Evolutionary conservation across 1,140 invertebrate species (phyloP).

Genomic region (Heliconius eleuchia): DNA sequence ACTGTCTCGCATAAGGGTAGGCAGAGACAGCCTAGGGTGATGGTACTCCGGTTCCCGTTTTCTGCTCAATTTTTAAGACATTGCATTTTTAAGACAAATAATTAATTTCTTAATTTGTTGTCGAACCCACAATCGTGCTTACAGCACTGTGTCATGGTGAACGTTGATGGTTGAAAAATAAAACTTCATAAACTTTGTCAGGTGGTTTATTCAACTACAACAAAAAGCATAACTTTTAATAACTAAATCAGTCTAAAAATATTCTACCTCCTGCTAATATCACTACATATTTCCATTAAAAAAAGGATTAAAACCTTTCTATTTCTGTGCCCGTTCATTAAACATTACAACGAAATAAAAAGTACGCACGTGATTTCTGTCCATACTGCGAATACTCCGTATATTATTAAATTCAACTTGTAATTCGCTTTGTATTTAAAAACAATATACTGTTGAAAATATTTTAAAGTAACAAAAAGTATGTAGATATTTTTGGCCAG

Average conservation of each 20-base stretch:
- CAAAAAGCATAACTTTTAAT: slow-evolving; percentile 78
- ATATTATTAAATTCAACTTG: slow-evolving; percentile 29
- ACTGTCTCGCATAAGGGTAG: too few relatives aligned
- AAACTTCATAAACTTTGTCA: slow-evolving; percentile 58
- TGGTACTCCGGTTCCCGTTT: too few relatives aligned
- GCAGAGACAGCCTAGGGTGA: too few relatives aligned
- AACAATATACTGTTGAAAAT: neutral
- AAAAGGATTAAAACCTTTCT: slow-evolving; percentile 61
- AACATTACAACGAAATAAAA: slow-evolving; percentile 19
- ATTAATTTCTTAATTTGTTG: too few relatives aligned
- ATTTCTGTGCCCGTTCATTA: slow-evolving; percentile 46
- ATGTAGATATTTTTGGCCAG: slow-evolving; percentile 17
- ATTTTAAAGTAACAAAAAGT: neutral
- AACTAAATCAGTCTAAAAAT: slow-evolving; percentile 82
- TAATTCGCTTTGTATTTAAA: neutral
- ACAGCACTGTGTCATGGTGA: too few relatives aligned
- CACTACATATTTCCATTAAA: slow-evolving; percentile 69
- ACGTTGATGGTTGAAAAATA: slow-evolving; percentile 29
- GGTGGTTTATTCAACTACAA: slow-evolving; percentile 79
- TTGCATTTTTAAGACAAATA: too few relatives aligned
- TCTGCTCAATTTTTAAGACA: too few relatives aligned
- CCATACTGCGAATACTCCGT: neutral
- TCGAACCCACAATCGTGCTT: too few relatives aligned
- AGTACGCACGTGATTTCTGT: neutral
- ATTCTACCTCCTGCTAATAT: slow-evolving; percentile 65